These are phyloP conservation scores for Pongo pygmaeus DNA, from an alignment of 2,113 vertebrate genomes.

Conservation along the genomic window DNA sequence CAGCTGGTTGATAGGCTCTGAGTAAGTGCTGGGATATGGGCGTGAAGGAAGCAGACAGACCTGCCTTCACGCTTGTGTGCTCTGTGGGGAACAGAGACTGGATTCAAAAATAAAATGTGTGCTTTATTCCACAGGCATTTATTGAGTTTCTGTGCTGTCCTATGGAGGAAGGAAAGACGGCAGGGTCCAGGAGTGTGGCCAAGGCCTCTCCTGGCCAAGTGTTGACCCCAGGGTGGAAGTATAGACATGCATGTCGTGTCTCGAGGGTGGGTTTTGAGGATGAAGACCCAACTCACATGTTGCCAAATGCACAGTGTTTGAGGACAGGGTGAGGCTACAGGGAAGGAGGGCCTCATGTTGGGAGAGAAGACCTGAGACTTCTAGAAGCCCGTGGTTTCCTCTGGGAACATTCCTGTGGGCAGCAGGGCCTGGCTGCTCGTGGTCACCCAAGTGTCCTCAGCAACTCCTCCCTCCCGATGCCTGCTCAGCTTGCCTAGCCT, in stretches of 20 bases:
- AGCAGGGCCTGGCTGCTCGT: not conserved
- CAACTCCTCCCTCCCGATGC: not conserved
- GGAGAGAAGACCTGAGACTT: not conserved
- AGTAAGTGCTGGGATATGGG: accelerated
- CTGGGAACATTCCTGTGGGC: not conserved
- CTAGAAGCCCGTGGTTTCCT: not conserved
- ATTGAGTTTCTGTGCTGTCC: not conserved
- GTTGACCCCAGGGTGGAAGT: not conserved
- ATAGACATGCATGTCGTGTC: accelerated
- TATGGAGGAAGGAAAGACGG: accelerated
- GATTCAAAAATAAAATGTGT: accelerated
- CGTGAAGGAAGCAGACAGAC: not conserved
- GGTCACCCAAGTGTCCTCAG: not conserved
- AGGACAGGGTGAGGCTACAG: not conserved
- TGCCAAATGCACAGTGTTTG: not conserved
- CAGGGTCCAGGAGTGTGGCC: accelerated
- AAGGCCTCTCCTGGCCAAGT: not conserved
- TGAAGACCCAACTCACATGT: accelerated
- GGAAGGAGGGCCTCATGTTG: not conserved
- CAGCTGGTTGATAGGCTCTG: not conserved
- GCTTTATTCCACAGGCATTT: not conserved
- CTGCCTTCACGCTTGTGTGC: not conserved
- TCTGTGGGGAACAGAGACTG: not conserved
- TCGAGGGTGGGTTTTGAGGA: not conserved
- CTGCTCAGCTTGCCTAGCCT: accelerated